A percentile compares a stretch with the other conserved stretches of the same genome.
Conservation (phyloP, 2,888 invertebrate species). For the Zeuzera pyrina region DNA sequence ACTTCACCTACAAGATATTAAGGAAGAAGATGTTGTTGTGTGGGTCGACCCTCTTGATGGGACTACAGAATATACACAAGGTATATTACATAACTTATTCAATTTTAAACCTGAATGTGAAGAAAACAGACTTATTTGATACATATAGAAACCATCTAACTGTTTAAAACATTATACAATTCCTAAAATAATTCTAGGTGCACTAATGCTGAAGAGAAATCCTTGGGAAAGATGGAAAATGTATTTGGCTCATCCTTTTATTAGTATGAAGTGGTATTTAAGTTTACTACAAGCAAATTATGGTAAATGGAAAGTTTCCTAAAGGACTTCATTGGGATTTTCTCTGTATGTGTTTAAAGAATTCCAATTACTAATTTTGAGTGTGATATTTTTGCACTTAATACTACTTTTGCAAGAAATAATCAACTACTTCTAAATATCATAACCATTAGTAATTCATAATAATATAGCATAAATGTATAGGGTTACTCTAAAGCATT, state of each 20-base stretch:
- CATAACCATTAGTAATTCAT: no score
- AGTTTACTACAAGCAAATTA: constrained; percentile 68
- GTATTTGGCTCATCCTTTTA: constrained; percentile 67
- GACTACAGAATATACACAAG: constrained; percentile 97
- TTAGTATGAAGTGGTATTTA: constrained; percentile 71
- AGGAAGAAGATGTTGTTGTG: constrained; percentile 89
- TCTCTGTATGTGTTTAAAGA: constrained; percentile 5
- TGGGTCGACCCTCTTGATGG: constrained; percentile 99
- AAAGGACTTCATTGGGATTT: background rate
- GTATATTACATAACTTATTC: constrained; percentile 36
- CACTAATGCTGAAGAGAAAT: constrained; percentile 70
- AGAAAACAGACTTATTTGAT: background rate
- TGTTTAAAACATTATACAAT: background rate
- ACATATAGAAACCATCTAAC: background rate
- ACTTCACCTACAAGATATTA: constrained; percentile 71
- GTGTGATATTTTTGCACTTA: constrained; percentile 6
- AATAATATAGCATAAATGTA: no score
- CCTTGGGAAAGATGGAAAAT: constrained; percentile 72
- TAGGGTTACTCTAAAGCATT: no score
- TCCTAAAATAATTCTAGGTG: constrained; percentile 57
- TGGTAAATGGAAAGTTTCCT: constrained; percentile 58
- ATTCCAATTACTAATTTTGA: constrained; percentile 4
- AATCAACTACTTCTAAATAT: no score
- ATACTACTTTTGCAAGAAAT: constrained; percentile 2
- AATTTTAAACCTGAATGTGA: background rate